Evolutionary conservation across 2,113 vertebrate genomes (phyloP).

Genomic region (Corapipo altera): DNA sequence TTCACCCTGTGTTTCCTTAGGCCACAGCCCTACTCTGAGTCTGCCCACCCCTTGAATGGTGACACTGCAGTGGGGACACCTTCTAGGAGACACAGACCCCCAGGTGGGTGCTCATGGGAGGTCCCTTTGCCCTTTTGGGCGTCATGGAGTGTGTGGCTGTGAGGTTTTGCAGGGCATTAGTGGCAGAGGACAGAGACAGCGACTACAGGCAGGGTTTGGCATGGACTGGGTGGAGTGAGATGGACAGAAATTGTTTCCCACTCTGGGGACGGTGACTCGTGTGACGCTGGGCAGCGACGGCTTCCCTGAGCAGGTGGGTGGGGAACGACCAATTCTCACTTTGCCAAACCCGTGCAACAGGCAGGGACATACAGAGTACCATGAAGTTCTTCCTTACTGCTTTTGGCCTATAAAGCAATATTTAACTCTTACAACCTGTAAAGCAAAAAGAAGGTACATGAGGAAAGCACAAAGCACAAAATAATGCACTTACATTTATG

Average conservation of each 20-base stretch:
- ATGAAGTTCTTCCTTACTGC: slow-evolving; percentile 69
- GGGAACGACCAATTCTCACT: slow-evolving; percentile 76
- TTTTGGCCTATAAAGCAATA: slow-evolving; percentile 82
- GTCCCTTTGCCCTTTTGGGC: neutral
- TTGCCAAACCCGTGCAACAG: slow-evolving; percentile 72
- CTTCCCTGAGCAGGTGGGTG: slow-evolving; percentile 51
- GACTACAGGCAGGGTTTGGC: neutral
- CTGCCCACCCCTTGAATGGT: neutral
- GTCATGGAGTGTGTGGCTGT: fast-evolving
- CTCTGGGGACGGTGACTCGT: neutral
- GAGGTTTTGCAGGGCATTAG: neutral
- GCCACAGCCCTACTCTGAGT: neutral
- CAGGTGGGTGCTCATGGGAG: neutral
- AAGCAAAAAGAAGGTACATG: slow-evolving; percentile 70
- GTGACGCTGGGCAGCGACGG: neutral
- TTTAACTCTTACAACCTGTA: slow-evolving; percentile 69
- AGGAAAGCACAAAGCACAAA: slow-evolving; percentile 80
- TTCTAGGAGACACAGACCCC: neutral
- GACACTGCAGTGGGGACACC: neutral
- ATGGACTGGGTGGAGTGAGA: neutral
- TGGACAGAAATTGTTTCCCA: neutral
- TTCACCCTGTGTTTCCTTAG: neutral
- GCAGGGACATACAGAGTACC: slow-evolving; percentile 66
- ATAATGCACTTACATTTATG: slow-evolving; percentile 79
- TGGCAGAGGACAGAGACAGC: neutral